These are phyloP conservation scores for Himalopsyche anomala DNA, from an alignment of 2,888 invertebrate species.

Conservation along the genomic window DNA sequence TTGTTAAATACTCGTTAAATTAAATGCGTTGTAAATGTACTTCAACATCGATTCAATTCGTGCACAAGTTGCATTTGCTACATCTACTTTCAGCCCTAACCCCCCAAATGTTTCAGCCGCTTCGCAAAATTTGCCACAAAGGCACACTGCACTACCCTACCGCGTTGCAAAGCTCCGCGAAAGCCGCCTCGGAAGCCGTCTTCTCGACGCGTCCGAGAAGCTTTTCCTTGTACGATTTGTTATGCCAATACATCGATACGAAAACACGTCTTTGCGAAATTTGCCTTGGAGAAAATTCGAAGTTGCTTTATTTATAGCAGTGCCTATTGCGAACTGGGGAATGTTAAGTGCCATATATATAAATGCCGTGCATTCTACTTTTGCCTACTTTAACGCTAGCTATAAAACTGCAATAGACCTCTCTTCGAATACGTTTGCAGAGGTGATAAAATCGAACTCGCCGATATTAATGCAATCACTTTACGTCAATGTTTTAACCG, in stretches of 20 bases:
- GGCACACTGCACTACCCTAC: slow-evolving; percentile 19
- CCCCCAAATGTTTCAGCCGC: background rate
- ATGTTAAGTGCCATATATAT: slow-evolving; percentile 15
- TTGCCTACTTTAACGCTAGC: background rate
- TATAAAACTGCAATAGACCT: background rate
- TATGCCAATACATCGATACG: slow-evolving; percentile 51
- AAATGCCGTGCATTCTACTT: slow-evolving; percentile 9
- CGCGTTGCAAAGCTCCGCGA: slow-evolving; percentile 7
- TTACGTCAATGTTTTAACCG: too few species aligned
- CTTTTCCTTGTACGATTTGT: slow-evolving; percentile 61
- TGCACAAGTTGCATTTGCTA: background rate
- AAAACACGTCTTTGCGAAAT: slow-evolving; percentile 36
- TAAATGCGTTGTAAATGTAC: too few species aligned
- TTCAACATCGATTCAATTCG: too few species aligned
- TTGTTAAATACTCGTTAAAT: too few species aligned
- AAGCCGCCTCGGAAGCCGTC: slow-evolving; percentile 22
- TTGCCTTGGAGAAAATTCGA: background rate
- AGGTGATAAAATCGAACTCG: slow-evolving; percentile 1
- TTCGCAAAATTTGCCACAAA: background rate
- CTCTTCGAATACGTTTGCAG: background rate
- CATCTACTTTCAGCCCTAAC: slow-evolving; percentile 1
- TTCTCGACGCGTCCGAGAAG: slow-evolving; percentile 44
- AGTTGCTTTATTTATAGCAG: background rate
- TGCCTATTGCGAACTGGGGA: slow-evolving; percentile 9
- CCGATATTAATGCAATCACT: background rate